Conservation (phyloP, 2,888 invertebrate genomes). For the Drosophila sordidula region DNA sequence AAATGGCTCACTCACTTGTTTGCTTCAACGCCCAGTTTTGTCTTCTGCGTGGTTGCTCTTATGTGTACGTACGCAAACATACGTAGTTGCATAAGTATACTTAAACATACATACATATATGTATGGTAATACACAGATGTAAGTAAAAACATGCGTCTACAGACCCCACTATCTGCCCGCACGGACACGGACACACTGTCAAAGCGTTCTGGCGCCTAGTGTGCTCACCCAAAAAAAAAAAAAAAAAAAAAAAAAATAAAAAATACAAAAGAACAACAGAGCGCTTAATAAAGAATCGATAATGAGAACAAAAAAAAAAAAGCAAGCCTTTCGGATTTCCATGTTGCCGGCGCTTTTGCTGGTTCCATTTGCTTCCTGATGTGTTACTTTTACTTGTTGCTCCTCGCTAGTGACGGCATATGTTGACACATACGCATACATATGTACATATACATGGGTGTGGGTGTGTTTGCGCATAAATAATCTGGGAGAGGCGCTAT, state of each 20-base stretch:
- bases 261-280: not conserved
- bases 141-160: not conserved
- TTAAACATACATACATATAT: not conserved
- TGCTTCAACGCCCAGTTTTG: constrained; percentile 4
- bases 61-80: constrained; percentile 13
- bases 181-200: constrained; percentile 2
- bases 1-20: constrained; percentile 6
- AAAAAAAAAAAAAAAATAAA: constrained; percentile 15
- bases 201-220: constrained; percentile 26
- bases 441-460: not conserved
- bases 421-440: constrained; percentile 18
- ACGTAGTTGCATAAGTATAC: not conserved
- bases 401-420: constrained; percentile 30
- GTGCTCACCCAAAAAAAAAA: constrained; percentile 11
- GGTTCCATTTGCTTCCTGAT: constrained; percentile 38
- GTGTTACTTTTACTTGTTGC: constrained; percentile 50
- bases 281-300: constrained; percentile 45
- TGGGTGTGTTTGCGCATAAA: constrained; percentile 5
- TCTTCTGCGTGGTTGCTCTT: constrained; percentile 9
- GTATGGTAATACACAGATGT: not conserved
- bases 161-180: not conserved
- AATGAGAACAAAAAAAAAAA: constrained; percentile 33
- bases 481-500: constrained; percentile 20
- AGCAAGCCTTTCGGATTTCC: constrained; percentile 22
- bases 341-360: constrained; percentile 12